phyloP scores from a whole-genome alignment of 1,140 invertebrate species.

The Globodera rostochiensis region DNA sequence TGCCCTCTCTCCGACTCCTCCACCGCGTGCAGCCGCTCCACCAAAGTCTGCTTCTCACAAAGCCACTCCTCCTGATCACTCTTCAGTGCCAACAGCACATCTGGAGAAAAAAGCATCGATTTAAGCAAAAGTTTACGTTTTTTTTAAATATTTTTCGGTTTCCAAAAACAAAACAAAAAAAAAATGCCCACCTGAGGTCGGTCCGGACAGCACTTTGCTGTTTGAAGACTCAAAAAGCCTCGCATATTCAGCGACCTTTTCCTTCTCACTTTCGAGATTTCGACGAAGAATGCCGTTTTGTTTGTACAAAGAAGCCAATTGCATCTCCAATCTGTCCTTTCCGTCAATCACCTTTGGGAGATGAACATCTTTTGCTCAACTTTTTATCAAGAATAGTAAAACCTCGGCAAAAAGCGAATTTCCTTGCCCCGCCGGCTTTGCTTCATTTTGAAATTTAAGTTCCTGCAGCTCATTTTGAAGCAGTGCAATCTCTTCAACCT shows the following conservation, averaged over 20 bases:
- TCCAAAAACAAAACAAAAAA: background rate
- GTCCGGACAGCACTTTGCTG: constrained; percentile 20
- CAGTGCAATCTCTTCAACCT: background rate
- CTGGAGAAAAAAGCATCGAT: background rate
- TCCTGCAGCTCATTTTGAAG: background rate
- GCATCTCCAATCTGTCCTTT: constrained; percentile 21
- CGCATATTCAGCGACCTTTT: constrained; percentile 24
- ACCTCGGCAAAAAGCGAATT: constrained; percentile 41
- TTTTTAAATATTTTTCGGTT: no score
- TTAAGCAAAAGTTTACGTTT: background rate
- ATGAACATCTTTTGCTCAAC: background rate
- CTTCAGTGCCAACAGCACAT: background rate
- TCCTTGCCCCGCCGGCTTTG: constrained; percentile 25
- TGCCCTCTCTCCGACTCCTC: constrained; percentile 6
- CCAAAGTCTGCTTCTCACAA: constrained; percentile 5
- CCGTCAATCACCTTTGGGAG: constrained; percentile 34
- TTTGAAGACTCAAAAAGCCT: background rate
- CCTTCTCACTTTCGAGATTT: constrained; percentile 6
- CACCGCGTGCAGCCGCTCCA: constrained; percentile 8
- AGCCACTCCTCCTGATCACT: background rate
- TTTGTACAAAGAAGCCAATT: constrained; percentile 21
- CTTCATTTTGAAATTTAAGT: constrained; percentile 1
- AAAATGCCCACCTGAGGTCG: constrained; percentile 28
- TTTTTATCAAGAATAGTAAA: background rate
- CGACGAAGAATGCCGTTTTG: constrained; percentile 15